Evolutionary conservation across 2,113 vertebrate species (phyloP).

Genomic region (Rallus limicola): DNA sequence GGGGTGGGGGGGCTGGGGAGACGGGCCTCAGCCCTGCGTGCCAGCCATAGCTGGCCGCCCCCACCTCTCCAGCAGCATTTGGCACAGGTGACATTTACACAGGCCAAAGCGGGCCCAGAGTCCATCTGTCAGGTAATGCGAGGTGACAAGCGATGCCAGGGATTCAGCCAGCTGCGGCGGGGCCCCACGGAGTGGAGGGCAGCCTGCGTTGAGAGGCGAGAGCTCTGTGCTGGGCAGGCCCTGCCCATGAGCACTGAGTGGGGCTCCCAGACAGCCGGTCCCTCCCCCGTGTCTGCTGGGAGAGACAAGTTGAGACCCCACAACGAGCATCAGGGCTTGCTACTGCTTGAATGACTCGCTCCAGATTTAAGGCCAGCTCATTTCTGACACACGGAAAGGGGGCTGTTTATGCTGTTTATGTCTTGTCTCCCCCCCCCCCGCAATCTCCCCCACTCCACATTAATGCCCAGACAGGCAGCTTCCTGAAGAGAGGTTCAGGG

Average conservation of each 20-base stretch:
- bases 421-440: background rate
- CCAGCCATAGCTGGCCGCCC: background rate
- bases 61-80: background rate
- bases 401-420: background rate
- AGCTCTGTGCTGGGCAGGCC: background rate
- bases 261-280: background rate
- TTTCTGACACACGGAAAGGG: background rate
- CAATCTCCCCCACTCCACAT: background rate
- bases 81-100: conserved; percentile 55
- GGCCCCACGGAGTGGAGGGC: background rate
- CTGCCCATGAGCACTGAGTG: rapidly evolving
- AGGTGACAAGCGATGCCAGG: background rate
- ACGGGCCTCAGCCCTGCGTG: background rate
- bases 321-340: background rate
- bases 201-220: rapidly evolving
- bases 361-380: rapidly evolving
- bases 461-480: background rate
- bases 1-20: background rate
- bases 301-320: background rate
- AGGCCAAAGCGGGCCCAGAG: background rate
- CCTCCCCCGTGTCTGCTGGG: background rate
- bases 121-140: background rate
- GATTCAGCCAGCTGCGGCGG: background rate
- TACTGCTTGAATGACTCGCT: background rate
- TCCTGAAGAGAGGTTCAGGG: background rate